phyloP scores from a whole-genome alignment of 2,888 invertebrate genomes.

The Thereva nobilitata region DNA sequence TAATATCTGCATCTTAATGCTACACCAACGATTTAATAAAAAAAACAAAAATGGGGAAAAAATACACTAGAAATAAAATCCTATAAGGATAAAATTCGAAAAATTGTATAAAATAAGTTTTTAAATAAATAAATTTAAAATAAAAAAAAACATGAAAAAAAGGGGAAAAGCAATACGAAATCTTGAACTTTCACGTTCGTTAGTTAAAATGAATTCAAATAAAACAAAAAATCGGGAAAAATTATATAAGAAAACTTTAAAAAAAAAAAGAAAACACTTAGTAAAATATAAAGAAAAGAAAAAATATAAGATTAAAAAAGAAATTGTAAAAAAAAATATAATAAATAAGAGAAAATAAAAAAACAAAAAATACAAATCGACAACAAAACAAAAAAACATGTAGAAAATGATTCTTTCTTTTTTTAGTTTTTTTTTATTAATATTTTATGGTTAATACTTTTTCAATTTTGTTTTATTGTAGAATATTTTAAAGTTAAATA shows the following conservation, averaged over 20 bases:
- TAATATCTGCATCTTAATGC: too few relatives aligned
- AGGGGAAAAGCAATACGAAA: conserved; percentile 42
- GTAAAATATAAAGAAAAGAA: conserved; percentile 9
- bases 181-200: not conserved
- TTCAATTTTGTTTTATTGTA: conserved; percentile 13
- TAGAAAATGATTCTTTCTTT: conserved; percentile 4
- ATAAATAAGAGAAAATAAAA: conserved; percentile 1
- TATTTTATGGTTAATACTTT: too few relatives aligned
- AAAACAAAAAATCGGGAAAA: not conserved
- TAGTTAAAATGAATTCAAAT: too few relatives aligned
- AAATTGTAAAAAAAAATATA: conserved; percentile 17
- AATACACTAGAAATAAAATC: too few relatives aligned
- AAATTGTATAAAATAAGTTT: too few relatives aligned
- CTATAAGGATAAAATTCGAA: too few relatives aligned
- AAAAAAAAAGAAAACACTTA: not conserved
- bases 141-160: conserved; percentile 21
- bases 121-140: not conserved
- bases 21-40: too few relatives aligned
- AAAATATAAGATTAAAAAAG: conserved; percentile 11
- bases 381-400: conserved; percentile 4
- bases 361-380: conserved; percentile 15
- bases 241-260: not conserved
- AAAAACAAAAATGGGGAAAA: too few relatives aligned
- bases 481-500: conserved; percentile 22
- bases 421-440: conserved; percentile 8